Evolutionary conservation across 2,113 vertebrate genomes (phyloP), one percentile per base, ranked within the genome.

Genomic region (Taxidea taxus): DNA sequence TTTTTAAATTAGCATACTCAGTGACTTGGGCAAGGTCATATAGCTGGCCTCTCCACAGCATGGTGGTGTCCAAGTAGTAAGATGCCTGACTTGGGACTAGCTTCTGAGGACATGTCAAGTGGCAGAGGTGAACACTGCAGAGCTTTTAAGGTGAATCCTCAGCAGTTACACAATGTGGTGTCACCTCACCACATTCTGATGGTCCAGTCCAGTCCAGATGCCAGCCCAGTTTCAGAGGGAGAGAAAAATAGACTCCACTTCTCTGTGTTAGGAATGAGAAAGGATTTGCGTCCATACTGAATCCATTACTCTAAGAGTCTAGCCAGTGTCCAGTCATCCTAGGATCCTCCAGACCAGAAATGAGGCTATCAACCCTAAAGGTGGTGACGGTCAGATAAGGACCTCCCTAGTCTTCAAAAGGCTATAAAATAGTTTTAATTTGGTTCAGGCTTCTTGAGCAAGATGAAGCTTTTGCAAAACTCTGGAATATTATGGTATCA

Each of bases 381-480:
- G 27, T 21, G 0, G 58, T 6, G 0, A 3, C 66, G 54, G 80
- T 60, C 37, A 66, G 37, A 75, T 47, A 42, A 74, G 7, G 0
- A 6, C 31, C 13, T 91, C 20, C 6, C 12, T 42, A 1, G 1
- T 85, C 7, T 51, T 78, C 34, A 54, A 62, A 42, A 44, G 1
- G 3, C 39, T 90, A 34, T 92, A 77, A 91, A 70, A 49, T 42
- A 83, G 5, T 25, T 87, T 92, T 27, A 66, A 87, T 90, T n/a
- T 72, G 47, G 80, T 83, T 70, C 18, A 51, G 31, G 6, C 4
- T 29, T 6, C 39, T 91, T 81, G 42, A 85, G 56, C 16, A 92
- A 84, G 80, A 84, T 56, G 44, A 47, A 51, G 27, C 7, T 78
- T 87, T 78, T 90, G 3, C 2, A 72, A 5, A 92, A 25, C 2